These are phyloP conservation scores for Rhizomys pruinosus DNA, from an alignment of 2,113 vertebrate genomes.

Conservation along the genomic window DNA sequence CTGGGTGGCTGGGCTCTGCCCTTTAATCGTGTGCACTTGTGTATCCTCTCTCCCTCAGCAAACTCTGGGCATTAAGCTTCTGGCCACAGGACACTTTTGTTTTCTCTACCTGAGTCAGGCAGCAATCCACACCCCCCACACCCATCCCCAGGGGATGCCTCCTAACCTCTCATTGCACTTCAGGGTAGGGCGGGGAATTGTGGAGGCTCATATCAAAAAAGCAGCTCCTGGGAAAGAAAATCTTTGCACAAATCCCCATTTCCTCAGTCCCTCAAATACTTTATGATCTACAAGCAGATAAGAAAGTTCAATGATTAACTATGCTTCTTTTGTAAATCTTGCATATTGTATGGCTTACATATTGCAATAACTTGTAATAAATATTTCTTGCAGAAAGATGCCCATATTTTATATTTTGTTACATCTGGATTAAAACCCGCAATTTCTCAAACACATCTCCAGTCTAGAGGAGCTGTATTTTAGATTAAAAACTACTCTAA, in stretches of 20 bases:
- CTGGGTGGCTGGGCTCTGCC: neutral
- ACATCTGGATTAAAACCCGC: neutral
- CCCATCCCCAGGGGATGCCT: neutral
- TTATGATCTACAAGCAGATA: neutral
- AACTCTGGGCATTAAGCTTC: neutral
- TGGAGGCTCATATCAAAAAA: neutral
- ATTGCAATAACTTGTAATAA: neutral
- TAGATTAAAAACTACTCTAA: conserved; percentile 9
- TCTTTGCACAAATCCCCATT: neutral
- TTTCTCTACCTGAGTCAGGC: neutral
- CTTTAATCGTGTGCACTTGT: rapidly evolving
- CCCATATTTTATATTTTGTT: neutral
- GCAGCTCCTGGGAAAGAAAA: neutral
- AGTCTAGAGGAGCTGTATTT: neutral
- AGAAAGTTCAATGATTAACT: neutral
- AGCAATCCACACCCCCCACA: neutral
- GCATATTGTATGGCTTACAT: neutral
- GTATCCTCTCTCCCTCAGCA: neutral
- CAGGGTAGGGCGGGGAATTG: neutral
- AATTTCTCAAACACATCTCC: neutral
- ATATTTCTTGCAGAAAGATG: neutral
- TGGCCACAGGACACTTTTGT: neutral
- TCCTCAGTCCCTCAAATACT: neutral
- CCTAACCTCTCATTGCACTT: neutral
- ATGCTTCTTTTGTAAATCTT: neutral